Base-by-base conservation (phyloP, 2,113 vertebrate species). In the Lutjanus erythropterus region DNA sequence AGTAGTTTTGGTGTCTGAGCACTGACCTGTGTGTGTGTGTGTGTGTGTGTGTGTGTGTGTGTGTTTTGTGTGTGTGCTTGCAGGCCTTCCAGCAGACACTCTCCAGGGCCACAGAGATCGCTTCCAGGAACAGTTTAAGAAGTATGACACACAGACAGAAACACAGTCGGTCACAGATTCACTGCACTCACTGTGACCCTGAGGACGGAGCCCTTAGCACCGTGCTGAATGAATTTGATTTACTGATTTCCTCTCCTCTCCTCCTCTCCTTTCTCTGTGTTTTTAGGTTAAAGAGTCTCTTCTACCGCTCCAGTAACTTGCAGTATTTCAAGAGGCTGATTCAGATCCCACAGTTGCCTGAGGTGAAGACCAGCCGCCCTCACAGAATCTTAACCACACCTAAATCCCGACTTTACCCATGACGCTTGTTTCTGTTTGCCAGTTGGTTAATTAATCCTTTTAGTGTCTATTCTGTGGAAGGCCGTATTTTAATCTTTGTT, bases 321-420 rank as follows among this genome's bases (percentile, higher is more conserved):
- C 98, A 99, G 90, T 99, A 99, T 92, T 99, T 99, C 92, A 99
- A 99, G 87, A 95, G 97, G 42, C 95, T 99, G 70, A 97, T 99
- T 83, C 98, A 99, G 95, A 99, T 99, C 91, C 98, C 98, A 0
- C 97, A 98, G 91, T 93, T 99, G 89, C 98, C 98, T 0, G 98
- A 99, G 97, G 98, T 99, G 88, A 96, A 94, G 37, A 56, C n/a
- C n/a, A n/a, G n/a, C 58, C 9, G 52, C 16, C 69, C 27, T 46
- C 12, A 7, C 21, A 31, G 6, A 44, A 7, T 11, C 47, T 15
- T 21, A 49, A 69, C 61, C 62, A 39, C 56, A 73, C 6, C 25
- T 16, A 27, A 61, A 27, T 21, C 5, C n/a, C 1, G 42, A 50
- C 14, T 46, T 69, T 8, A 62, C 25, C 56, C 8, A 18, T 55